Conservation (phyloP, 2,113 vertebrate species). For the Chloropsis hardwickii region DNA sequence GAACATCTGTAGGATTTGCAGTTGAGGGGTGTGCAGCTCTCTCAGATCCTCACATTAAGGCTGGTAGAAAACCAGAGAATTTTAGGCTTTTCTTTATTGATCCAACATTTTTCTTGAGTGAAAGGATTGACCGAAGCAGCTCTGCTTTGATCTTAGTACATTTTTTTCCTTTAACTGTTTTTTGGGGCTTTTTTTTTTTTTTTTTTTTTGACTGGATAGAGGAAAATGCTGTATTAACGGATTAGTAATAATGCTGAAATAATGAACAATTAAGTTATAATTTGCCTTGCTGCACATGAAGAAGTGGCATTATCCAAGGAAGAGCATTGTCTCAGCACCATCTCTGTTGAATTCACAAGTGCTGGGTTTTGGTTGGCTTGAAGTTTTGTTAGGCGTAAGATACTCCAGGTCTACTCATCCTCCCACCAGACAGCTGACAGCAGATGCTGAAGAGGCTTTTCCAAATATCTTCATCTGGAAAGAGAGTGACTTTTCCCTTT, state of each 20-base stretch:
- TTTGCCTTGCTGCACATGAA: background rate
- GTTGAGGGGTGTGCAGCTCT: background rate
- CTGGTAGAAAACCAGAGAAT: background rate
- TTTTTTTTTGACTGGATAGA: background rate
- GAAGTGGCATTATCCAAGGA: background rate
- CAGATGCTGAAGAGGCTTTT: background rate
- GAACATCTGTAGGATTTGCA: background rate
- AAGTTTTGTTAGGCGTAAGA: background rate
- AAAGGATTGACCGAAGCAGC: background rate
- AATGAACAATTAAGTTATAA: background rate
- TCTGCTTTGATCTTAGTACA: background rate
- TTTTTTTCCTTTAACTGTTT: background rate
- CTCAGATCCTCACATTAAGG: background rate
- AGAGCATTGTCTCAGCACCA: background rate
- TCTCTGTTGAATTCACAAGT: background rate
- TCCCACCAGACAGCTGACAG: background rate
- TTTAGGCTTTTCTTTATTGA: background rate
- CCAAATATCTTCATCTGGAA: background rate
- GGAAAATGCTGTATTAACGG: background rate
- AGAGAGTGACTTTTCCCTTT: background rate
- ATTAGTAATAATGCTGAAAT: background rate
- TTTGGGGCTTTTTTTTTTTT: background rate
- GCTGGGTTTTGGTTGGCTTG: background rate
- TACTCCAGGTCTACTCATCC: background rate
- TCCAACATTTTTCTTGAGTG: background rate